Conservation (phyloP, 2,888 invertebrate genomes). For the Dryomyza anilis region DNA sequence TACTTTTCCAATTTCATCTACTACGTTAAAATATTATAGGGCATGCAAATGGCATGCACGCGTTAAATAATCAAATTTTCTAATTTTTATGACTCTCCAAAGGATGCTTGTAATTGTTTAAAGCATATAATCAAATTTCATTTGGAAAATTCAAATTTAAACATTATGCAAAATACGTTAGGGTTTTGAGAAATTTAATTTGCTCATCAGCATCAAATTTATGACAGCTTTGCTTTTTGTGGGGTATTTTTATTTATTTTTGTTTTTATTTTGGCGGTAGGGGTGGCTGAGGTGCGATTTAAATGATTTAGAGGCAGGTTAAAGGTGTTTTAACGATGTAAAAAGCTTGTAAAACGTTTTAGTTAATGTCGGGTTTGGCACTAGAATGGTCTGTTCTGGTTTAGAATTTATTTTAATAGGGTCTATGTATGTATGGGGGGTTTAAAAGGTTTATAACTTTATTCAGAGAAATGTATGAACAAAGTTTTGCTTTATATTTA, state of each 20-base stretch:
- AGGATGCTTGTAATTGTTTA: slow-evolving; percentile 37
- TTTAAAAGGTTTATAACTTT: slow-evolving; percentile 22
- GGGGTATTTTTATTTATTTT: too few relatives aligned
- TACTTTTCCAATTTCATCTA: too few relatives aligned
- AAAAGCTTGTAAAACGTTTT: slow-evolving; percentile 30
- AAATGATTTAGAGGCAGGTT: background rate
- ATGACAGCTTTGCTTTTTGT: slow-evolving; percentile 14
- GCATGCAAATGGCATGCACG: too few relatives aligned
- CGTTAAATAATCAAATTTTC: slow-evolving; percentile 54
- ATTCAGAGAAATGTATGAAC: background rate
- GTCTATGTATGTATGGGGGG: slow-evolving; percentile 24
- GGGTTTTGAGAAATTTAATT: too few relatives aligned
- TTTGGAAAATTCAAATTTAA: slow-evolving; percentile 30
- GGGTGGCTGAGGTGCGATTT: background rate
- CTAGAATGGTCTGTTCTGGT: slow-evolving; percentile 37
- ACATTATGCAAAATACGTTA: slow-evolving; percentile 12
- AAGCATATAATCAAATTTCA: slow-evolving; percentile 43
- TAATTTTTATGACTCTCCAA: slow-evolving; percentile 53
- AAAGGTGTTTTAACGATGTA: background rate
- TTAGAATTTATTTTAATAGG: slow-evolving; percentile 37
- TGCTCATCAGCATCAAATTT: slow-evolving; percentile 17
- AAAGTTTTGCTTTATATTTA: too few relatives aligned
- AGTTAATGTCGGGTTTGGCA: slow-evolving; percentile 30
- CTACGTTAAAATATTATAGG: too few relatives aligned
- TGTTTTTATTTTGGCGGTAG: too few relatives aligned